These are phyloP conservation scores for Microplitis manilae DNA, from an alignment of 2,888 invertebrate species.

Conservation along the genomic window DNA sequence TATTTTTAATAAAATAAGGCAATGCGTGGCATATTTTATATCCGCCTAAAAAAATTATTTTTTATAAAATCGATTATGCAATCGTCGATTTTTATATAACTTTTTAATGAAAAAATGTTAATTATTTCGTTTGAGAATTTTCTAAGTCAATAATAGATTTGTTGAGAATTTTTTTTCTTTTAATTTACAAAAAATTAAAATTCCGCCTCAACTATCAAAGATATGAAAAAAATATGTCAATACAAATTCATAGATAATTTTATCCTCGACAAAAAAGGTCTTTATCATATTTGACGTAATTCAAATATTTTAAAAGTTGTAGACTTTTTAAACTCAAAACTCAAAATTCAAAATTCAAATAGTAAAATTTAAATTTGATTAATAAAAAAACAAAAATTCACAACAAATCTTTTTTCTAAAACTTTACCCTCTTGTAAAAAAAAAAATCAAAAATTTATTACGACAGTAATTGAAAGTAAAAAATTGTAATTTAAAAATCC, in stretches of 20 bases:
- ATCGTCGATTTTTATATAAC: not conserved
- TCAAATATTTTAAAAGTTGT: too few species aligned
- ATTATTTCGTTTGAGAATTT: not conserved
- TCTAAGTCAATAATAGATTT: not conserved
- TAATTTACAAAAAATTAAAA: not conserved
- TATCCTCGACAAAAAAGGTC: too few species aligned
- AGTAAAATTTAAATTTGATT: not conserved
- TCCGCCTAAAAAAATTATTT: not conserved
- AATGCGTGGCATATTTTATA: too few species aligned
- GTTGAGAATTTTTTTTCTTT: not conserved
- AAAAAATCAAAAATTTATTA: not conserved
- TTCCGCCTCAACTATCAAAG: too few species aligned
- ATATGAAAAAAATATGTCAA: too few species aligned
- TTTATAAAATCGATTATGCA: not conserved
- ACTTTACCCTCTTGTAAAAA: not conserved
- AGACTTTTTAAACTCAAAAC: too few species aligned
- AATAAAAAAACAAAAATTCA: not conserved
- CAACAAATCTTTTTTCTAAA: not conserved
- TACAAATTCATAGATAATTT: too few species aligned
- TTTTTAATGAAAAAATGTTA: not conserved
- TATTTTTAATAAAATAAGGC: too few species aligned
- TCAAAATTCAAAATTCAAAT: too few species aligned
- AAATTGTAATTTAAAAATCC: conserved; percentile 35
- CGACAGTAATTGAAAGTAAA: conserved; percentile 18
- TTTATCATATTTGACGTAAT: too few species aligned